Evolutionary conservation across 2,888 invertebrate genomes (phyloP).

Genomic region (Phortica okadai): DNA sequence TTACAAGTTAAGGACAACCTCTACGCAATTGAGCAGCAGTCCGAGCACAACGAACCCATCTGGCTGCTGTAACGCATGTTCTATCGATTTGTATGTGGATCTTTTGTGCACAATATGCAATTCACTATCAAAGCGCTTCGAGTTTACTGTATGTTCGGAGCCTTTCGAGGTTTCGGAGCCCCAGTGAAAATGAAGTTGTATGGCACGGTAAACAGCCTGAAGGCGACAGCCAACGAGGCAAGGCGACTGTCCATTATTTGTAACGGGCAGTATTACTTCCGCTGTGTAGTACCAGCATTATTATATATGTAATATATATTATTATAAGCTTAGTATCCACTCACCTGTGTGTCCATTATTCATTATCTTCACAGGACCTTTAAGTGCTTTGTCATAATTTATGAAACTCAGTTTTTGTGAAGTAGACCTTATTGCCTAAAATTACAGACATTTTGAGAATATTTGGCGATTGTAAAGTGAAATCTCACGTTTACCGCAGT

Average conservation of each 20-base stretch:
- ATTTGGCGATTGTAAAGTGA: too few species aligned
- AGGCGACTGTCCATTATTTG: conserved; percentile 42
- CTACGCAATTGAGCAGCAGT: conserved; percentile 41
- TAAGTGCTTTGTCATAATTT: conserved; percentile 53
- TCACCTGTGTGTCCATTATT: conserved; percentile 53
- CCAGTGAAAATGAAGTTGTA: conserved; percentile 61
- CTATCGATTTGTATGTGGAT: conserved; percentile 38
- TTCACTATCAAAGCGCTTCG: conserved; percentile 50
- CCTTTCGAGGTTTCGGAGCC: conserved; percentile 47
- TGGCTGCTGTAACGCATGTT: conserved; percentile 40
- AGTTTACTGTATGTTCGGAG: conserved; percentile 54
- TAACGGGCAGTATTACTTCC: conserved; percentile 46
- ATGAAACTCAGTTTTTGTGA: conserved; percentile 51
- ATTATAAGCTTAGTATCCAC: not conserved
- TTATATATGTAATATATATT: not conserved
- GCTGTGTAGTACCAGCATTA: conserved; percentile 23
- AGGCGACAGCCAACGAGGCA: conserved; percentile 46
- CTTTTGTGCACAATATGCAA: conserved; percentile 61
- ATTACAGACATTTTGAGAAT: too few species aligned
- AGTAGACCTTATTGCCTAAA: conserved; percentile 43
- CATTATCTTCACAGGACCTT: conserved; percentile 42
- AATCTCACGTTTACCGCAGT: not conserved
- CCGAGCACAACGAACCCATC: conserved; percentile 60
- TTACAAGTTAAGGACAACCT: conserved; percentile 28
- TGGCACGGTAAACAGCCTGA: conserved; percentile 47